A percentile compares a stretch with the other conserved stretches of the same genome.
These are phyloP conservation scores for Muscina levida DNA, from an alignment of 2,888 invertebrate species.

Conservation along the genomic window DNA sequence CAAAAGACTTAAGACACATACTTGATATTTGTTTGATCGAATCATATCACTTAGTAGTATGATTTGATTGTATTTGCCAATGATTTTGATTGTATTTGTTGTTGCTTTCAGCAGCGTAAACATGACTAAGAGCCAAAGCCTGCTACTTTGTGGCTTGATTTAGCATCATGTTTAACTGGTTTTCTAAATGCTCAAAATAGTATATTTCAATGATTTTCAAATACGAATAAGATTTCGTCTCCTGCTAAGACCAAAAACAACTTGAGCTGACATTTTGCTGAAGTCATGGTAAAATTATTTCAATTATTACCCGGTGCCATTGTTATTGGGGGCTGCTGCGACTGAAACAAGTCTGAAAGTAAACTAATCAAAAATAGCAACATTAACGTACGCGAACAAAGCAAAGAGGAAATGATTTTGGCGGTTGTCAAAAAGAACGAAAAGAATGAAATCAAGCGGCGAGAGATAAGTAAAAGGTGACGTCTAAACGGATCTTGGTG, in stretches of 20 bases:
- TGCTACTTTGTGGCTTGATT: slow-evolving; percentile 17
- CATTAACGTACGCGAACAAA: neutral
- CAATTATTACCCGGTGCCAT: slow-evolving; percentile 50
- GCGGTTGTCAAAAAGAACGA: neutral
- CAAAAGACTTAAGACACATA: too few species aligned
- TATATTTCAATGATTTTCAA: slow-evolving; percentile 44
- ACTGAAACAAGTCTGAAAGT: slow-evolving; percentile 1
- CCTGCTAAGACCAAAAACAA: slow-evolving; percentile 6
- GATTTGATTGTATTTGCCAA: too few species aligned
- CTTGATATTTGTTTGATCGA: too few species aligned
- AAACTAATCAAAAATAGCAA: slow-evolving; percentile 29
- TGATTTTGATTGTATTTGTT: too few species aligned
- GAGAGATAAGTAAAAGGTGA: neutral
- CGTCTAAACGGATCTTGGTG: neutral
- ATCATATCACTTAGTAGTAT: too few species aligned
- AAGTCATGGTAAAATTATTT: slow-evolving; percentile 58
- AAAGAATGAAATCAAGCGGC: neutral
- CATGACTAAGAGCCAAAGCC: slow-evolving; percentile 52
- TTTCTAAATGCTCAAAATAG: slow-evolving; percentile 43
- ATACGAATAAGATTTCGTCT: slow-evolving; percentile 30
- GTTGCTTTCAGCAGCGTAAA: too few species aligned
- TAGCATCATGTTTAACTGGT: slow-evolving; percentile 54
- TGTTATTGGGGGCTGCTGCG: neutral
- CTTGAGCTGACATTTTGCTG: slow-evolving; percentile 56
- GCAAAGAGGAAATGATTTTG: slow-evolving; percentile 42